These are phyloP conservation scores for Cecidostiba fungosa DNA, from an alignment of 2,888 invertebrate species.

Conservation along the genomic window DNA sequence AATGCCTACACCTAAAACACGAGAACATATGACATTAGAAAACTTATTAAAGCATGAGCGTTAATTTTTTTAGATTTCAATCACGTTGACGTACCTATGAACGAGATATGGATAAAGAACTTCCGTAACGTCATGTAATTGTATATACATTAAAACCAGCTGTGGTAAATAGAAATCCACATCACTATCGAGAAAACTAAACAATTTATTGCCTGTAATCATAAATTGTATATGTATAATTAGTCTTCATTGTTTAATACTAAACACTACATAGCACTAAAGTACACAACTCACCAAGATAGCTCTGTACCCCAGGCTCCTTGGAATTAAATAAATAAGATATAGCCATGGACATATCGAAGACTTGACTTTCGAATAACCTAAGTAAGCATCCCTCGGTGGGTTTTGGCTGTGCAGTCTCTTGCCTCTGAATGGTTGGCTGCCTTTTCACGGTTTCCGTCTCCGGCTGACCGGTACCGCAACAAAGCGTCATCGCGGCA, in stretches of 20 bases:
- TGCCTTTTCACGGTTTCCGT: constrained; percentile 70
- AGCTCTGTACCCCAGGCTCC: constrained; percentile 98
- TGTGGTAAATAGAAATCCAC: constrained; percentile 99
- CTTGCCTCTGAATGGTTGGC: constrained; percentile 77
- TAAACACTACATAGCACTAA: not conserved
- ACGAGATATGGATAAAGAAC: constrained; percentile 82
- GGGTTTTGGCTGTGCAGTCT: constrained; percentile 78
- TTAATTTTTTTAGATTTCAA: not conserved
- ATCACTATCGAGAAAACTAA: constrained; percentile 94
- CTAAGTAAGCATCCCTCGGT: constrained; percentile 89
- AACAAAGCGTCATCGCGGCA: constrained; percentile 77
- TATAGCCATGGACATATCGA: constrained; percentile 99
- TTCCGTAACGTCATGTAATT: constrained; percentile 98
- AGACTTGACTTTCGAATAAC: constrained; percentile 97
- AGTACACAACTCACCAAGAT: constrained; percentile 88
- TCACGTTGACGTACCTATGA: constrained; percentile 83
- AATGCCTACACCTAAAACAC: constrained; percentile 90
- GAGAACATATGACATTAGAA: not conserved
- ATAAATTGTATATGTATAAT: not conserved
- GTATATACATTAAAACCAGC: constrained; percentile 98
- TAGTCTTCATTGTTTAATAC: constrained; percentile 16
- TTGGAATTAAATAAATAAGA: constrained; percentile 99
- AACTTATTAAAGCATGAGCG: constrained; percentile 9
- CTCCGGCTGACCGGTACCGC: constrained; percentile 75
- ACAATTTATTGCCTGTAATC: constrained; percentile 92